Evolutionary conservation across 1,140 invertebrate genomes (phyloP), one percentile per base, ranked within the genome.

Genomic region (Drosophila sechellia): DNA sequence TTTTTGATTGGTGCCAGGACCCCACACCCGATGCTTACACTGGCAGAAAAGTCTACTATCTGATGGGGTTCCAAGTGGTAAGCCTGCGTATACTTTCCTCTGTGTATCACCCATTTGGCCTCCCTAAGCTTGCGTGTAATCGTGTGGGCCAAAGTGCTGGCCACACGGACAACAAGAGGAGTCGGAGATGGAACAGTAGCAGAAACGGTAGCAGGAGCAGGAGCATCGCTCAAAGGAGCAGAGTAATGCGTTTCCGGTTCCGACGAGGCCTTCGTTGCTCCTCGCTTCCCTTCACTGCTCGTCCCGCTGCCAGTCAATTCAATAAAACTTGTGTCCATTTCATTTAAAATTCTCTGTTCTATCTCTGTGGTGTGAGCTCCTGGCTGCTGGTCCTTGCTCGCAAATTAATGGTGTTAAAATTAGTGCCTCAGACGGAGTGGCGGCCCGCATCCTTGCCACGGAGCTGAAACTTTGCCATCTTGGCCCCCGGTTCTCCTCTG

Each of bases 261-360:
- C 79, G 75, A 42, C 43, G 45, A 20, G 39, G 31, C 13, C 46
- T 64, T 72, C 37, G 55, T 78, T 35, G 11, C 42, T 20, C 10
- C 39, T 35, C 37, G 48, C 52, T 52, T 45, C 25, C 17, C 22
- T 11, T 12, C 52, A 25, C 20, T 10, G 17, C 49, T 61, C 45
- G 15, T 60, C 34, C 43, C 54, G 52, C 37, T 56, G 40, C 65
- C 70, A 81, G 61, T 80, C 77, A 84, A 90, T 90, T 87, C 83
- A 90, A 90, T 90, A 91, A 90, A 87, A 90, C 64, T 84, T 90
- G 89, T 84, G 87, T 90, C 83, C 89, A 90, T 90, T 90, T 90
- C 81, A 90, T 90, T 90, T 90, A 81, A 89, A 90, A 90, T 87
- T 84, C 76, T 70, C 75, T 86, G 61, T 86, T 77, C 66, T 77